Evolutionary conservation across 1,140 invertebrate genomes (phyloP).

Genomic region (Trypoxylus dichotomus): DNA sequence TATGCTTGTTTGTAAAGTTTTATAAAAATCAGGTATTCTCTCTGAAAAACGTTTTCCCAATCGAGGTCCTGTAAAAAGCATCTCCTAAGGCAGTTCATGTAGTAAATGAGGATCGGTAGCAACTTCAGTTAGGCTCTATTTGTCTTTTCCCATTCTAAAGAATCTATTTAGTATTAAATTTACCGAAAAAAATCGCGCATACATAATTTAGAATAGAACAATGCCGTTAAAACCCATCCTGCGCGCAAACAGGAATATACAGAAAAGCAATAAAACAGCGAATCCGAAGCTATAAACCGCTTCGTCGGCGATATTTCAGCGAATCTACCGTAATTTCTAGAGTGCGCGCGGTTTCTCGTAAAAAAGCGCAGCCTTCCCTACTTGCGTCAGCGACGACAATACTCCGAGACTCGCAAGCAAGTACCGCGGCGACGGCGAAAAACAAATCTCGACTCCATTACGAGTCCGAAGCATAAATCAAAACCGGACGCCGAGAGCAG

Average conservation of each 20-base stretch:
- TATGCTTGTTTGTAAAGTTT: no score
- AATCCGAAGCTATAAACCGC: background rate
- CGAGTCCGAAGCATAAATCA: slow-evolving; percentile 6
- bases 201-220: background rate
- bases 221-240: background rate
- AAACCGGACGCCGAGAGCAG: background rate
- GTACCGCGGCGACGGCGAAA: background rate
- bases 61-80: no score
- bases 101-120: no score
- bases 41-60: no score
- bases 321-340: slow-evolving; percentile 15
- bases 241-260: background rate
- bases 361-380: background rate
- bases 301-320: background rate
- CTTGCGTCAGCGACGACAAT: background rate
- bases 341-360: background rate
- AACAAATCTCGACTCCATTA: slow-evolving; percentile 17
- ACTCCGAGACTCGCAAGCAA: background rate
- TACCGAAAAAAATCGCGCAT: background rate
- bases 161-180: background rate
- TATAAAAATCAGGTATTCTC: no score
- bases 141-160: no score
- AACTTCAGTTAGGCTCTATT: no score
- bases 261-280: background rate
- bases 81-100: no score